Conservation (phyloP, 2,797 vertebrate species). For the Alca torda region DNA sequence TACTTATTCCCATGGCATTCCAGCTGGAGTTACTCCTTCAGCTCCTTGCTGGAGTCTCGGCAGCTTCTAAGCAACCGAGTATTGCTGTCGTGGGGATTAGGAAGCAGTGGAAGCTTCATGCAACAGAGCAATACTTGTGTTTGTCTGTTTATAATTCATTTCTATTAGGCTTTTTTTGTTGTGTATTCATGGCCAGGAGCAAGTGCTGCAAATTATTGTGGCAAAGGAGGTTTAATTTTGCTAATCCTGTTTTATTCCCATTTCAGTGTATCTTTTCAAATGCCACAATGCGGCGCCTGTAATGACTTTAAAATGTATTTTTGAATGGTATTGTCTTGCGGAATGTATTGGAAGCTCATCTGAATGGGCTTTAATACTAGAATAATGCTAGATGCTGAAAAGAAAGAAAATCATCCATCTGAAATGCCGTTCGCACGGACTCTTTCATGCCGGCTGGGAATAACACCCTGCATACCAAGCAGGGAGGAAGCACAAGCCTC, state of each 20-base stretch:
- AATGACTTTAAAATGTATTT: slow-evolving; percentile 15
- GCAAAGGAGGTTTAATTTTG: neutral
- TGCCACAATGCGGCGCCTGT: neutral
- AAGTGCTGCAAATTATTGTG: neutral
- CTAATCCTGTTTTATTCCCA: slow-evolving; percentile 26
- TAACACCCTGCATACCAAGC: neutral
- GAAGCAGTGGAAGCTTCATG: neutral
- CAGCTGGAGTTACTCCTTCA: neutral
- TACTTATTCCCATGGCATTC: slow-evolving; percentile 22
- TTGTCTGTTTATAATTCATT: slow-evolving; percentile 10
- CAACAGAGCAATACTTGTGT: neutral
- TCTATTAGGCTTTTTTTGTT: neutral
- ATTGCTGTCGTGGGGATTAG: neutral
- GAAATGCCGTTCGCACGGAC: neutral
- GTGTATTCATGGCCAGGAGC: neutral
- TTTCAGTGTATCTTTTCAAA: neutral
- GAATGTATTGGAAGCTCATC: neutral
- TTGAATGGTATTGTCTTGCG: neutral
- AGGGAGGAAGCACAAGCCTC: slow-evolving; percentile 23
- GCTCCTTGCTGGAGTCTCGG: neutral
- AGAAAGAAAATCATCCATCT: neutral
- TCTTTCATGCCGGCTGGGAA: neutral
- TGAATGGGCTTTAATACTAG: neutral
- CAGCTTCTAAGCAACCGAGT: neutral
- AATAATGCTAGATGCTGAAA: neutral